Percentiles rank a stretch among this genome's conserved stretches.
These are phyloP conservation scores for Oreochromis spilurus DNA, from an alignment of 2,113 vertebrate species.

Conservation along the genomic window DNA sequence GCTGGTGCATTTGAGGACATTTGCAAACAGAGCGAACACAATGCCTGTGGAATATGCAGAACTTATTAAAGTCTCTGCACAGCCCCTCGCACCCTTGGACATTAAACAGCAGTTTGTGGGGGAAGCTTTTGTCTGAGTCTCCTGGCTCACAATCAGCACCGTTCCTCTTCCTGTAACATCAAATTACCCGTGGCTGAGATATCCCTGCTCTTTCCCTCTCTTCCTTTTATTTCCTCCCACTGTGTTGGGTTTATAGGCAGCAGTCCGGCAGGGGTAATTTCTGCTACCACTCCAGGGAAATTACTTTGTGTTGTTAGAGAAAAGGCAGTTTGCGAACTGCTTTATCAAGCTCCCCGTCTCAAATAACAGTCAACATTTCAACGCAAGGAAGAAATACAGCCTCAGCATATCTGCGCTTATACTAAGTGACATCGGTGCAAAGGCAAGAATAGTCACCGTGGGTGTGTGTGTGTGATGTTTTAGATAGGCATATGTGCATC, in stretches of 20 bases:
- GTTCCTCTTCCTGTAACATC: slow-evolving; percentile 54
- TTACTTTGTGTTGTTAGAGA: slow-evolving; percentile 68
- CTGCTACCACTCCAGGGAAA: slow-evolving; percentile 67
- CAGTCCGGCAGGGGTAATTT: slow-evolving; percentile 60
- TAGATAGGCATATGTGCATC: background rate
- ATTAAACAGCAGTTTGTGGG: slow-evolving; percentile 29
- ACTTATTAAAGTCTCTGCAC: slow-evolving; percentile 22
- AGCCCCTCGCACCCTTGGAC: background rate
- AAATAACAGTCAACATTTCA: slow-evolving; percentile 50
- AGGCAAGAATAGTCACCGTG: background rate
- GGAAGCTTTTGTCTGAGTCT: slow-evolving; percentile 19
- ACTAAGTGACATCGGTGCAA: background rate
- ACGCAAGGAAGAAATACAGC: slow-evolving; percentile 9
- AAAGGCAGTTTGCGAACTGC: slow-evolving; percentile 60
- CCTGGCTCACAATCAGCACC: slow-evolving; percentile 34
- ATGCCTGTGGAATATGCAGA: slow-evolving; percentile 9
- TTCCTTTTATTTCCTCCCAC: slow-evolving; percentile 39
- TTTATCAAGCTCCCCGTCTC: slow-evolving; percentile 61
- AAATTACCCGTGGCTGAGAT: slow-evolving; percentile 58
- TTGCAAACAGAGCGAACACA: background rate
- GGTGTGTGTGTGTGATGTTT: background rate
- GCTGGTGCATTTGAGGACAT: slow-evolving; percentile 10
- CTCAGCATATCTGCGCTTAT: background rate
- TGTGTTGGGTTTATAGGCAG: slow-evolving; percentile 58
- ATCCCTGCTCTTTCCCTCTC: slow-evolving; percentile 8